phyloP scores from a whole-genome alignment of 1,140 invertebrate genomes.

The Heliothis virescens region DNA sequence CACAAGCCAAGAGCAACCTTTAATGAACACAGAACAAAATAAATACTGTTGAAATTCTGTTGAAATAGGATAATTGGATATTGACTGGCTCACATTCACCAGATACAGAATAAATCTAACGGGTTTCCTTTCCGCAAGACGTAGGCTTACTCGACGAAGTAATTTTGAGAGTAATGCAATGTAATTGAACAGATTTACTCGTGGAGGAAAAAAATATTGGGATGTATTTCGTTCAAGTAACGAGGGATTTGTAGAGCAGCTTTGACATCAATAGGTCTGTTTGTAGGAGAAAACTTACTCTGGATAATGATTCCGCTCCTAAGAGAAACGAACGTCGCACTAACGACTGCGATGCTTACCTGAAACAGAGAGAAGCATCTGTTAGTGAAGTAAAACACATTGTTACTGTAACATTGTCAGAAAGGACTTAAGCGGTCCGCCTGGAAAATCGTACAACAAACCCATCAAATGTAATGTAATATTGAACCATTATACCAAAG shows the following conservation, averaged over 20 bases:
- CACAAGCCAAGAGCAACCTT: neutral
- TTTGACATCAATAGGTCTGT: conserved; percentile 57
- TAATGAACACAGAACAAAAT: conserved; percentile 6
- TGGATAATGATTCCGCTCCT: conserved; percentile 52
- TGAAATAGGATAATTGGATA: neutral
- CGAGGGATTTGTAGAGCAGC: conserved; percentile 55
- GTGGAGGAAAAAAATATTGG: conserved; percentile 32
- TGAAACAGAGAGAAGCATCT: conserved; percentile 60
- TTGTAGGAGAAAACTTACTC: conserved; percentile 51
- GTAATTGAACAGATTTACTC: conserved; percentile 47
- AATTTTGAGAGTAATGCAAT: conserved; percentile 52
- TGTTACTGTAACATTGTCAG: conserved; percentile 4
- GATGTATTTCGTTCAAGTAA: conserved; percentile 45
- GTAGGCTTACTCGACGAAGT: conserved; percentile 37
- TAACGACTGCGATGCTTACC: conserved; percentile 65
- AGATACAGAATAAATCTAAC: conserved; percentile 22
- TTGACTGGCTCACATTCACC: conserved; percentile 14
- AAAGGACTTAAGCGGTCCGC: neutral
- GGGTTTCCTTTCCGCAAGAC: conserved; percentile 17
- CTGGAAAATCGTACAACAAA: neutral
- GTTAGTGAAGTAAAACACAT: conserved; percentile 15
- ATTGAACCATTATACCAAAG: too few relatives aligned
- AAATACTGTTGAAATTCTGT: too few relatives aligned
- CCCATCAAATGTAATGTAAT: too few relatives aligned
- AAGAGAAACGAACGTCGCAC: conserved; percentile 48